phyloP scores from a whole-genome alignment of 2,797 vertebrate genomes.

The Lophius americanus region DNA sequence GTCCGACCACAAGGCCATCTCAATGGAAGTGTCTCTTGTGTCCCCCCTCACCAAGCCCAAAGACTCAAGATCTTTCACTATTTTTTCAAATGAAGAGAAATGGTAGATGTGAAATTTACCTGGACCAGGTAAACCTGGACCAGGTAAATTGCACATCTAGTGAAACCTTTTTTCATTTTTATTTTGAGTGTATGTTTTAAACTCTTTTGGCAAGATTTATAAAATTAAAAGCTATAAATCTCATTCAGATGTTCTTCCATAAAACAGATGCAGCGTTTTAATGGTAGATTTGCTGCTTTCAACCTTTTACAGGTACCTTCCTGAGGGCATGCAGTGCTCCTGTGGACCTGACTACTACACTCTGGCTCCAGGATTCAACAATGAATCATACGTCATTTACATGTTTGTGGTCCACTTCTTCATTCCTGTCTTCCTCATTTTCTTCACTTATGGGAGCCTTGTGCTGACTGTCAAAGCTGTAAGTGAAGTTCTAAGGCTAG shows the following conservation, averaged over 20 bases:
- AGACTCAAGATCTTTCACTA: no score
- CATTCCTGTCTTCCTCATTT: conserved; percentile 74
- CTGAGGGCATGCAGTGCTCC: conserved; percentile 83
- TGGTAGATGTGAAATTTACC: no score
- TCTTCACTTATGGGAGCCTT: conserved; percentile 83
- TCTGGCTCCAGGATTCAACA: conserved; percentile 79
- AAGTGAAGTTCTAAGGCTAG: conserved; percentile 6
- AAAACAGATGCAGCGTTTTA: neutral
- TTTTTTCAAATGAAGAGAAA: no score
- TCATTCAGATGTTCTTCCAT: neutral
- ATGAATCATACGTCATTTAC: conserved; percentile 83
- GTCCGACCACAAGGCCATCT: no score
- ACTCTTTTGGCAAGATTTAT: no score
- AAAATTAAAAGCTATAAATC: neutral
- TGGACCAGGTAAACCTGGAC: no score
- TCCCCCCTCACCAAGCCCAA: no score
- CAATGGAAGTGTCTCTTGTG: no score
- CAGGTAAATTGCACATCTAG: no score
- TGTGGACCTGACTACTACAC: conserved; percentile 85
- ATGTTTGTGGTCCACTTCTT: conserved; percentile 80
- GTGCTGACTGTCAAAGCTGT: conserved; percentile 85
- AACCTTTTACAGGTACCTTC: conserved; percentile 74
- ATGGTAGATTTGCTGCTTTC: neutral
- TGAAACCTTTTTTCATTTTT: no score
- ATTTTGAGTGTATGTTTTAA: no score